Base-by-base conservation (phyloP, 2,113 vertebrate species). In the Oryzias celebensis region DNA sequence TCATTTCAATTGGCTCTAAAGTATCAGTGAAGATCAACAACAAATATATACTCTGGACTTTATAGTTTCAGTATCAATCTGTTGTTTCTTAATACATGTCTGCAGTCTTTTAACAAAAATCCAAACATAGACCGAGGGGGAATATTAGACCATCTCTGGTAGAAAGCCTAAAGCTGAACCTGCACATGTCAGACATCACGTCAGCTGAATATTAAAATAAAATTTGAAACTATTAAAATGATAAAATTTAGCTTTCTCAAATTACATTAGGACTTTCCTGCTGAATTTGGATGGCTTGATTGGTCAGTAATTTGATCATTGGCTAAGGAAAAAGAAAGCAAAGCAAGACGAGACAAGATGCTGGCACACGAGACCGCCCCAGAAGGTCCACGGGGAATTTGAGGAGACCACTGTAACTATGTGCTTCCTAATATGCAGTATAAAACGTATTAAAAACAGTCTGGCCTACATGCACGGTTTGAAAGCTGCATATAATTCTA, bases 161-260 rank as follows among this genome's bases (percentile, higher is more conserved):
- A 20, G 41, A 43, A 23, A n/a, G 14, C 24, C 17, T 28, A 28
- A 10, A 47, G 42, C 20, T 22, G 12, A 46, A 58, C 6, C 18
- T 44, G 2, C 28, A 51, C 20, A 61, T n/a, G 22, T 43, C n/a
- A 15, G 14, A 1, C 3, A 28, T 5, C 43, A 23, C 51, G 24
- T 4, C 1, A 58, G 43, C 45, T 23, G 52, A 59, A 59, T 68
- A 26, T 41, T n/a, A 47, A 20, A 46, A 52, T 53, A 17, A 31
- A 17, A 31, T 50, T 42, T 49, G 51, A 43, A 17, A 52, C 20
- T 46, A 59, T 45, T 14, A 43, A 1, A 47, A 50, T 65, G 20
- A 68, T 20, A 12, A 31, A 14, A 61, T 65, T 65, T 13, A 20
- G 16, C 17, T 61, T 24, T 3, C 18, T 4, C 13, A 22, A 42